Base-by-base conservation (phyloP, 2,113 vertebrate species). In the Passer montanus region DNA sequence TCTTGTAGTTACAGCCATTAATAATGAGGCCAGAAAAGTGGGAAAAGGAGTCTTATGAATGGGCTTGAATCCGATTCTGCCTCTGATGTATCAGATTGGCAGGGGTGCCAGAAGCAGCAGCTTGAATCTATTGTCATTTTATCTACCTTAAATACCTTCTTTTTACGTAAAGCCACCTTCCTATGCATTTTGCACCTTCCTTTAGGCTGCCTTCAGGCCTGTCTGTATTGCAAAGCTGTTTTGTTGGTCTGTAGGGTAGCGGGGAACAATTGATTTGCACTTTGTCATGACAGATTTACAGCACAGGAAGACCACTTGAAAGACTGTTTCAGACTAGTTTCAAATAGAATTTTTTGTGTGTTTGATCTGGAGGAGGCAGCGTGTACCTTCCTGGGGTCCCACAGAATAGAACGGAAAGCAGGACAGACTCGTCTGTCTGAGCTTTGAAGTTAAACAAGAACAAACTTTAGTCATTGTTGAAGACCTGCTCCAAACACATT, bases 201-300 rank as follows among this genome's bases (percentile, higher is more conserved):
- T 84, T 93, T 97, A 84, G 89, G 90, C 64, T 93, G 28, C 53
- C 62, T 93, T 81, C 39, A 43, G 50, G 15, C 53, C 22, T 70
- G 12, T 74, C 76, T 41, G 78, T 79, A 30, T 59, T 52, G 60
- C 59, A 56, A 19, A 47, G 30, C 55, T 77, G 76, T 84, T 95
- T 90, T 44, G 84, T 91, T 94, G 68, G 11, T 78, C 46, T 94
- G 75, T 89, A 30, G 91, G 95, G 90, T 94, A 47, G 68, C 12
- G 15, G 28, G 72, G 70, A 91, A 55, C 80, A 95, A 95, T 92
- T 97, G 97, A 92, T 86, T 97, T 92, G 91, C 62, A 86, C 94
- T 94, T 96, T 93, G 90, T 94, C 87, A 31, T 95, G 94, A 50
- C 83, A 89, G 90, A 91, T 87, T 94, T 90, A 94, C 39, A 68